Conservation (phyloP, 1,140 invertebrate genomes). For the Lepidostoma basale region DNA sequence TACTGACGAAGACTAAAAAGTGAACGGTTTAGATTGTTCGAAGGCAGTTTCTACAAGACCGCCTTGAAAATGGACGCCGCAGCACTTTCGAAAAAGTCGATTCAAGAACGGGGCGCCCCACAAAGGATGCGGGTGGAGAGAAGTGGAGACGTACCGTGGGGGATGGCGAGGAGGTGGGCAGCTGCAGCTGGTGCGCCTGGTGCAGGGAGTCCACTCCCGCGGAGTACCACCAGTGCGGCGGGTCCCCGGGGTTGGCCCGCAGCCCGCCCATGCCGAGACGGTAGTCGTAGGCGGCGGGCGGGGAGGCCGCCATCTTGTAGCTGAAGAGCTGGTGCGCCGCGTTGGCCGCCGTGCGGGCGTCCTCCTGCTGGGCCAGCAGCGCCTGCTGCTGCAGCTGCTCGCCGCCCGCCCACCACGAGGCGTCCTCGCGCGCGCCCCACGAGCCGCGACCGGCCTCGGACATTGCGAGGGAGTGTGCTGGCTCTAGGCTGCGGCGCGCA, state of each 20-base stretch:
- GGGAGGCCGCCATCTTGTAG: constrained; percentile 75
- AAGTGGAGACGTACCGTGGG: constrained; percentile 45
- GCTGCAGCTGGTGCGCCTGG: constrained; percentile 57
- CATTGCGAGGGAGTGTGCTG: constrained; percentile 8
- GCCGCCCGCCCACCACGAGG: constrained; percentile 66
- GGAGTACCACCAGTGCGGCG: constrained; percentile 71
- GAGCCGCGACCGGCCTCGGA: constrained; percentile 60
- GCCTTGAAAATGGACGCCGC: constrained; percentile 35
- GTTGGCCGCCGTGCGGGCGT: constrained; percentile 56
- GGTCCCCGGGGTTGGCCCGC: constrained; percentile 53
- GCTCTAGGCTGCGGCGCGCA: constrained; percentile 1
- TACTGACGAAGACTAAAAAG: background rate
- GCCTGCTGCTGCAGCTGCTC: constrained; percentile 64
- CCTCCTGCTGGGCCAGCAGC: constrained; percentile 56
- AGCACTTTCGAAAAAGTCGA: constrained; percentile 35
- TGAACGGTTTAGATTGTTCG: constrained; percentile 13
- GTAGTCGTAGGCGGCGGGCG: constrained; percentile 63
- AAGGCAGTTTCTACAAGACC: constrained; percentile 27
- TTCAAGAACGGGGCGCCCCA: constrained; percentile 3
- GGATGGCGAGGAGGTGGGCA: constrained; percentile 55
- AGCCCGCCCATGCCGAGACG: constrained; percentile 61
- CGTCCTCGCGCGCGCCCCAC: constrained; percentile 68
- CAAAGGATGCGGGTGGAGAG: background rate
- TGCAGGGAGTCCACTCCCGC: constrained; percentile 60
- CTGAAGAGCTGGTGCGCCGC: constrained; percentile 77